Conservation (phyloP, 2,113 vertebrate genomes). For the Silurus glanis region DNA sequence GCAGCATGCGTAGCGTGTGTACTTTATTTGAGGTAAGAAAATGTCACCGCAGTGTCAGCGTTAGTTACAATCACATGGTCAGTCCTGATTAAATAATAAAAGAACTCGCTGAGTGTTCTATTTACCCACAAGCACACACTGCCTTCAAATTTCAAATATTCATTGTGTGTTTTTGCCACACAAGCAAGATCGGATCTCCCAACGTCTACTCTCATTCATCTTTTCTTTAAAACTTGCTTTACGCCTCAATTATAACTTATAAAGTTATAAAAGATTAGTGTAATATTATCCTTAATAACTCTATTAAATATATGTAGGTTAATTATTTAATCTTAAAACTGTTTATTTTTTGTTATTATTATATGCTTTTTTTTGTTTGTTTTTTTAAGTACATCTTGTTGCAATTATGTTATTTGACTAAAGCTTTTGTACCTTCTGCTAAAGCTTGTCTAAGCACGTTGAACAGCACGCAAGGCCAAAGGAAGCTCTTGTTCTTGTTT, state of each 20-base stretch:
- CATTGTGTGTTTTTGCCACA: not conserved
- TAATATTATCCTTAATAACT: not conserved
- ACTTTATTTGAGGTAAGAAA: not conserved
- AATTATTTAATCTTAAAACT: not conserved
- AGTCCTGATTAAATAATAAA: not conserved
- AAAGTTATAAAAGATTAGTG: not conserved
- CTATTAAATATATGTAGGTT: not conserved
- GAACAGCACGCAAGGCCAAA: slow-evolving; percentile 4
- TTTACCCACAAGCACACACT: not conserved
- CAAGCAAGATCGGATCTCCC: not conserved
- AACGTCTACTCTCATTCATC: not conserved
- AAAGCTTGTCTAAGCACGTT: not conserved
- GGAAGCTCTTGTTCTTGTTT: not conserved
- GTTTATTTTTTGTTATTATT: not conserved
- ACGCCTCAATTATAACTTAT: not conserved
- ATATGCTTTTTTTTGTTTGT: not conserved
- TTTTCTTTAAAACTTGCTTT: not conserved
- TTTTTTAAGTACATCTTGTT: slow-evolving; percentile 10
- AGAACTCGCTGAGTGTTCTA: not conserved
- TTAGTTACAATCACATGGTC: not conserved
- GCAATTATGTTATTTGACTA: slow-evolving; percentile 12
- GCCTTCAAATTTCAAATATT: not conserved
- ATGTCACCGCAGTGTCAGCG: not conserved
- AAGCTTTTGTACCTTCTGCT: slow-evolving; percentile 1
- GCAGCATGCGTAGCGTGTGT: not conserved